A percentile compares a stretch with the other conserved stretches of the same genome.
Evolutionary conservation across 2,888 invertebrate species (phyloP).

Genomic region (Limnephilus lunatus): DNA sequence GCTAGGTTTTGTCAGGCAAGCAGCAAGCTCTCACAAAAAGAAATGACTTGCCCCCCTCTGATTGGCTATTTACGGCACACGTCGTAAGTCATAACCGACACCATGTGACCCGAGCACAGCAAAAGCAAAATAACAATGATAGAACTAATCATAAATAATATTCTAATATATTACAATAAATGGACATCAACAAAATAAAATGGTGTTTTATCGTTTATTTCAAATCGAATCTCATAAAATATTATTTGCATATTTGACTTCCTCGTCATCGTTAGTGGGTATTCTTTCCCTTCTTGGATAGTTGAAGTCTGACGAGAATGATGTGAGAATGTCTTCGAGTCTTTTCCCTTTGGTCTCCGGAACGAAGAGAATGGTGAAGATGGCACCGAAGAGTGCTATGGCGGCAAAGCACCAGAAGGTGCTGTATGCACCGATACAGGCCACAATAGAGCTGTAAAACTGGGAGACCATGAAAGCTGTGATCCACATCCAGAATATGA

Average conservation of each 20-base stretch:
- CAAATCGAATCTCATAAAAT: no score
- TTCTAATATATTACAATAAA: no score
- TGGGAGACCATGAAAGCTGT: constrained; percentile 68
- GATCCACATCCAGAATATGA: constrained; percentile 72
- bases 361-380: constrained; percentile 70
- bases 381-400: constrained; percentile 69
- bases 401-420: constrained; percentile 71
- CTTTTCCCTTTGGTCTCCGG: constrained; percentile 74
- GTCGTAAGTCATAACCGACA: no score
- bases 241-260: neutral
- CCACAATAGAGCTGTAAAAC: constrained; percentile 45
- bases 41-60: no score
- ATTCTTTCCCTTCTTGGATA: neutral
- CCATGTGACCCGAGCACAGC: no score
- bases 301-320: constrained; percentile 43
- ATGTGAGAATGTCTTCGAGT: constrained; percentile 70
- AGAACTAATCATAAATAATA: no score
- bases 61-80: no score
- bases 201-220: no score
- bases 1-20: no score
- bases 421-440: constrained; percentile 70
- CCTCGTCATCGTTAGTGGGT: neutral
- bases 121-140: no score
- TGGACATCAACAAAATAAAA: no score
- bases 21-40: no score